Percentiles rank a stretch among this genome's conserved stretches.
These are phyloP conservation scores for Caenorhabditis virilis DNA, from an alignment of 2,888 invertebrate species.

Conservation along the genomic window DNA sequence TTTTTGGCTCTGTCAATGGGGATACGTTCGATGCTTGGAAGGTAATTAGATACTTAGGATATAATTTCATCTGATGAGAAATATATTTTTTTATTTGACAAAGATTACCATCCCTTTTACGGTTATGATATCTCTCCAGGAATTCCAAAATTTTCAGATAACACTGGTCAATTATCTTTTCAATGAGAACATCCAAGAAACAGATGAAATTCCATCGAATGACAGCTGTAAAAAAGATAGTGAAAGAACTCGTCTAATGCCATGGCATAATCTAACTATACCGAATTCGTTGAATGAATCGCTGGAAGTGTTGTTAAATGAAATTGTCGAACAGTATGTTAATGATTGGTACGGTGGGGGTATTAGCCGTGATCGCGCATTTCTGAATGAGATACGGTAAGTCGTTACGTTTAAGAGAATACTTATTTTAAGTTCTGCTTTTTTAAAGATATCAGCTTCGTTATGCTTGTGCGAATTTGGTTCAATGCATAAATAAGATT, in stretches of 20 bases:
- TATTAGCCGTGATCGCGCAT: slow-evolving; percentile 60
- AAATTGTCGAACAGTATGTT: slow-evolving; percentile 59
- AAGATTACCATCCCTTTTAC: no score
- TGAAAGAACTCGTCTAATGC: slow-evolving; percentile 32
- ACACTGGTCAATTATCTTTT: no score
- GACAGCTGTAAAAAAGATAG: neutral
- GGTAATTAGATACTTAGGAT: no score
- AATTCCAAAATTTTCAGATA: no score
- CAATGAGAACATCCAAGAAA: no score
- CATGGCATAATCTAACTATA: slow-evolving; percentile 37
- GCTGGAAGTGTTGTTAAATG: slow-evolving; percentile 57
- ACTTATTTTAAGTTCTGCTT: neutral
- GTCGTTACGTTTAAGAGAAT: neutral
- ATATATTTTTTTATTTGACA: no score
- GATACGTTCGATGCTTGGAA: slow-evolving; percentile 29
- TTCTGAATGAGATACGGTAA: slow-evolving; percentile 60
- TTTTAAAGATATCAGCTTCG: slow-evolving; percentile 60
- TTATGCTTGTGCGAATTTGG: slow-evolving; percentile 47
- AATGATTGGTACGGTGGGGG: slow-evolving; percentile 61
- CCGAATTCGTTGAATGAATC: slow-evolving; percentile 49
- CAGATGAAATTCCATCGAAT: no score
- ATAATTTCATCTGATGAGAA: no score
- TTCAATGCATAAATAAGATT: slow-evolving; percentile 37
- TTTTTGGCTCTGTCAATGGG: slow-evolving; percentile 8
- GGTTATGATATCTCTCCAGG: no score